Conservation (phyloP, 2,113 vertebrate genomes). For the Urocitellus parryii region DNA sequence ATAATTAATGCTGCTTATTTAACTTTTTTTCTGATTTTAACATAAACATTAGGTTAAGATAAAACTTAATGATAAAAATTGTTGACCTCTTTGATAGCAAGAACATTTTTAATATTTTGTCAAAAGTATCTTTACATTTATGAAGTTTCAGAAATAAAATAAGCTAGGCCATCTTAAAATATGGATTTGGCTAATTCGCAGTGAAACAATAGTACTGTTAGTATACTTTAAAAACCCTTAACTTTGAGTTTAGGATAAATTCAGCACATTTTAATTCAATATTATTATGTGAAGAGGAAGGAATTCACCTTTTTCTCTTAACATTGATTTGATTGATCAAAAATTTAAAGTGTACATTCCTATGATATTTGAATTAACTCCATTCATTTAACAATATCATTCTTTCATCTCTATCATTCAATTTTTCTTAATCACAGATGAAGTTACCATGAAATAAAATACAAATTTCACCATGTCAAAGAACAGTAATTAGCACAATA, state of each 20-base stretch:
- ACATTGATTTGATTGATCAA: background rate
- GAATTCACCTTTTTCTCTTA: background rate
- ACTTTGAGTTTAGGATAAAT: background rate
- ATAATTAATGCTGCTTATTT: slow-evolving; percentile 63
- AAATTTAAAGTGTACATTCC: slow-evolving; percentile 20
- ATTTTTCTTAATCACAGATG: background rate
- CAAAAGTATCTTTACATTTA: slow-evolving; percentile 44
- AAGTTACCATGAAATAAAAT: slow-evolving; percentile 40
- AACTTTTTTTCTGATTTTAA: slow-evolving; percentile 70
- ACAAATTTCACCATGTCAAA: background rate
- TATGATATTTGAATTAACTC: background rate
- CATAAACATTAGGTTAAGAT: slow-evolving; percentile 65
- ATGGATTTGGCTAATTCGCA: slow-evolving; percentile 43
- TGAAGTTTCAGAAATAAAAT: background rate
- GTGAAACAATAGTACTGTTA: slow-evolving; percentile 21
- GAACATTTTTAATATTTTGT: slow-evolving; percentile 70
- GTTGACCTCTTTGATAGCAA: slow-evolving; percentile 69
- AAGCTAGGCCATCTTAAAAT: slow-evolving; percentile 52
- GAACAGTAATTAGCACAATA: background rate
- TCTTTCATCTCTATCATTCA: slow-evolving; percentile 1
- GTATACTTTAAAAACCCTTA: slow-evolving; percentile 43
- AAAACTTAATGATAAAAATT: slow-evolving; percentile 50
- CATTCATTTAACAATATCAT: background rate
- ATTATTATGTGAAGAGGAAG: background rate
- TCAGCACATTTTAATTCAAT: background rate